phyloP scores from a whole-genome alignment of 1,140 invertebrate species.

The Drosophila mayri region DNA sequence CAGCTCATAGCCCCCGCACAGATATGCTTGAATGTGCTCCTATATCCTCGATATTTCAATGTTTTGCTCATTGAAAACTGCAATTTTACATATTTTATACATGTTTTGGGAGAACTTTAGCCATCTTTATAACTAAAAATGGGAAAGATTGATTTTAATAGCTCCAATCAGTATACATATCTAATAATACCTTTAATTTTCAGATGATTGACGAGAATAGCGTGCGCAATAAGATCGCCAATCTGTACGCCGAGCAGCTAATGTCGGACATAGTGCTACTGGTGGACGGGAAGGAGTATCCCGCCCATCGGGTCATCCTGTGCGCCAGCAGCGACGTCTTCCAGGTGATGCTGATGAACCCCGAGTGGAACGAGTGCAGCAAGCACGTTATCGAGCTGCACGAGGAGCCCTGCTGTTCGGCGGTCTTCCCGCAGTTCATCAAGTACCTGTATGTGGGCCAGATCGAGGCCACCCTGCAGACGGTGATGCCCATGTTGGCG shows the following conservation, averaged over 20 bases:
- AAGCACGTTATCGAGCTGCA: constrained; percentile 93
- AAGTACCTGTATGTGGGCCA: constrained; percentile 97
- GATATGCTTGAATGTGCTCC: too few relatives aligned
- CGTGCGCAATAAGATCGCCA: constrained; percentile 92
- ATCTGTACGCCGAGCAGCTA: constrained; percentile 91
- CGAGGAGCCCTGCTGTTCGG: constrained; percentile 93
- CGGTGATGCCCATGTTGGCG: constrained; percentile 93
- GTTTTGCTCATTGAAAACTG: neutral
- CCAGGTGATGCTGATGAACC: constrained; percentile 97
- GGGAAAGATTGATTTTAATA: neutral
- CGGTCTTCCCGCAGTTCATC: constrained; percentile 95
- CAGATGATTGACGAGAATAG: constrained; percentile 93
- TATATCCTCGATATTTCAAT: neutral
- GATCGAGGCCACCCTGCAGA: constrained; percentile 92
- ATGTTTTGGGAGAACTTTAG: too few relatives aligned
- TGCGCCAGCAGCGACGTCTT: constrained; percentile 98
- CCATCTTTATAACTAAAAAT: neutral
- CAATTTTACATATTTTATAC: neutral
- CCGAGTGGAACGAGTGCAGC: constrained; percentile 95
- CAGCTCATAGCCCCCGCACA: neutral
- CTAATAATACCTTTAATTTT: neutral
- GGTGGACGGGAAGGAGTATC: constrained; percentile 92
- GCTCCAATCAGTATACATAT: neutral
- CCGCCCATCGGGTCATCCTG: constrained; percentile 95
- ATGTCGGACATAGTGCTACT: constrained; percentile 95